Evolutionary conservation across 2,113 vertebrate genomes (phyloP).

Genomic region (Edolisoma coerulescens): DNA sequence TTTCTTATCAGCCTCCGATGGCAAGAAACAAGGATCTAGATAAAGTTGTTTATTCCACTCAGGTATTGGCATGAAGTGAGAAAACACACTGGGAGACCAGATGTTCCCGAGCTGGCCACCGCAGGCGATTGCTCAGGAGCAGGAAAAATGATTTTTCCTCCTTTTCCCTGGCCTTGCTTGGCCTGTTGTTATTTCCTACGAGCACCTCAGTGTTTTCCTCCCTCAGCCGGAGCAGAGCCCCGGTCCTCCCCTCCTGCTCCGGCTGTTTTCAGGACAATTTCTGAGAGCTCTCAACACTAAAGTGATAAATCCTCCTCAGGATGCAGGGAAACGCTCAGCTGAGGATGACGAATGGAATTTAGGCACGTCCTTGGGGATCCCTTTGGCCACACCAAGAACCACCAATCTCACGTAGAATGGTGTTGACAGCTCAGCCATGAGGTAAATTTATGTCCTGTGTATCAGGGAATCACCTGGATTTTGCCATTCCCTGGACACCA

Average conservation of each 20-base stretch:
- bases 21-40: conserved; percentile 35
- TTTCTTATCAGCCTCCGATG: conserved; percentile 42
- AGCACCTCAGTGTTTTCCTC: background rate
- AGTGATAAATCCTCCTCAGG: background rate
- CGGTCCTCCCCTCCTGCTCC: background rate
- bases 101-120: background rate
- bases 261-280: background rate
- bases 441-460: background rate
- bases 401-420: accelerated
- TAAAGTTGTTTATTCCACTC: conserved; percentile 60
- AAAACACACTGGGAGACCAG: conserved; percentile 33
- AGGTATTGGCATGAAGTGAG: conserved; percentile 41
- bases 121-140: background rate
- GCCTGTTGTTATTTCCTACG: conserved; percentile 24
- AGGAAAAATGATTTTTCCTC: conserved; percentile 37
- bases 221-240: background rate
- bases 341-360: background rate
- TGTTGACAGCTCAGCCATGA: background rate
- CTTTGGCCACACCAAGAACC: background rate
- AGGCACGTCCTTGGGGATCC: background rate
- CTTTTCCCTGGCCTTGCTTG: background rate
- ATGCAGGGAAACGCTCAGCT: background rate
- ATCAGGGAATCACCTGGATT: background rate
- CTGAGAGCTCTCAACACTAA: background rate
- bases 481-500: background rate